Evolutionary conservation across 2,888 invertebrate species (phyloP), one percentile per base, ranked within the genome.

Genomic region (Mimas tiliae): DNA sequence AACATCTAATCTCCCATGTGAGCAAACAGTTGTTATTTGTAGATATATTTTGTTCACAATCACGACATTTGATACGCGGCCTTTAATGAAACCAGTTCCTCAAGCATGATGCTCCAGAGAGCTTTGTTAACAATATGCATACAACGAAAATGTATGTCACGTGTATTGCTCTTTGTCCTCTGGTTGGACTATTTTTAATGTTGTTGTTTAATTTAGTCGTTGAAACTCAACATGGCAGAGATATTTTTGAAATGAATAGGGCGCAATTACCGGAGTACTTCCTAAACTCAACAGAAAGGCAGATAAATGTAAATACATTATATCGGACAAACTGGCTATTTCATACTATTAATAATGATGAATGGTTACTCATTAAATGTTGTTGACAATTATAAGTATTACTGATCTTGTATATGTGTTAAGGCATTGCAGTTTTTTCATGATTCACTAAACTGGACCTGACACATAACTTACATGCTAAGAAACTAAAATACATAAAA

Each of bases 101-200:
- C 27, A 33, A 52, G 58, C 38, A 42, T 58, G 58, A 42, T 58
- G 38, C 58, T 58, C 38, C 42, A 42, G 19, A 42, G 58, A 58
- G 42, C 58, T 58, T 58, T 19, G 58, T 58, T 58, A 58, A 58
- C 58, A 42, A 58, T 58, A 58, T 58, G 58, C 58, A 58, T 58
- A 58, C 58, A 58, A 12, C 19, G 19, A 27, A 38, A 58, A 58
- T 58, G 58, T 58, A 42, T 58, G 58, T 58, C 58, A 58, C 42
- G 58, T 19, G 19, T 58, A 58, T 58, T 42, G 58, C 58, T 42
- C 42, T 42, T 58, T 58, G 58, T 58, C 19, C 42, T 42, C 16
- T 11, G 58, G 38, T 16, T 38, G 38, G 58, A 19, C 38, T 58
- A 58, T 58, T 58, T 55, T 58, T 58, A 58, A 58, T 58, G 42